Evolutionary conservation across 1,140 invertebrate species (phyloP), one percentile per base, ranked within the genome.

Genomic region (Eciton burchellii): DNA sequence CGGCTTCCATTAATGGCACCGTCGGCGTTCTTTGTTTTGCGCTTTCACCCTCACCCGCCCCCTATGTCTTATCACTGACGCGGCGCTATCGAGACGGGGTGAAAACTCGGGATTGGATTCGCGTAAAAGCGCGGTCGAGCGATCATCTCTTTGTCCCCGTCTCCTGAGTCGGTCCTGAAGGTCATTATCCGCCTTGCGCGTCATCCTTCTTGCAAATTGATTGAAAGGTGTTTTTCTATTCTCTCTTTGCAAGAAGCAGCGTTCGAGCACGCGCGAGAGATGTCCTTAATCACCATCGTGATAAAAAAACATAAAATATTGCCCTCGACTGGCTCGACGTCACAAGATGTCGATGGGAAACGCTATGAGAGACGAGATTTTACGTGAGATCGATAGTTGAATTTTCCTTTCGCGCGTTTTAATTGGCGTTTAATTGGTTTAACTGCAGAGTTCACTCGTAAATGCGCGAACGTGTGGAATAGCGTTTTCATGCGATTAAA

Each of bases 101-200:
- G 62, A n/a, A 43, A 6, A 62, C 24, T 49, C n/a, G n/a, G n/a
- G 74, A 79, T 79, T 79, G 14, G 47, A 56, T 68, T 79, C 21
- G 8, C 74, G 63, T 57, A 76, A 45, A 47, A 45, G 74, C 47
- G 19, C 16, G 35, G 19, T 68, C 35, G 35, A 45, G 21, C 49
- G 21, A 9, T 26, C 49, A 16, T 57, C 9, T 21, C 26, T 29
- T 6, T 19, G 29, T 12, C n/a, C 14, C 11, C n/a, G 63, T 70
- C 49, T 77, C 35, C 12, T 45, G 3, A 68, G 26, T 77, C n/a
- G 12, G 3, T 12, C 41, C 21, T 11, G 35, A 79, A 8, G 35
- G 0, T 56, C 35, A 14, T 56, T 29, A 21, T 43, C 11, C 19
- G 60, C 12, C 11, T 49, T 9, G 43, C n/a, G 9, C 12, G 12